phyloP scores from a whole-genome alignment of 2,888 invertebrate species.

The Hyposoter didymator region DNA sequence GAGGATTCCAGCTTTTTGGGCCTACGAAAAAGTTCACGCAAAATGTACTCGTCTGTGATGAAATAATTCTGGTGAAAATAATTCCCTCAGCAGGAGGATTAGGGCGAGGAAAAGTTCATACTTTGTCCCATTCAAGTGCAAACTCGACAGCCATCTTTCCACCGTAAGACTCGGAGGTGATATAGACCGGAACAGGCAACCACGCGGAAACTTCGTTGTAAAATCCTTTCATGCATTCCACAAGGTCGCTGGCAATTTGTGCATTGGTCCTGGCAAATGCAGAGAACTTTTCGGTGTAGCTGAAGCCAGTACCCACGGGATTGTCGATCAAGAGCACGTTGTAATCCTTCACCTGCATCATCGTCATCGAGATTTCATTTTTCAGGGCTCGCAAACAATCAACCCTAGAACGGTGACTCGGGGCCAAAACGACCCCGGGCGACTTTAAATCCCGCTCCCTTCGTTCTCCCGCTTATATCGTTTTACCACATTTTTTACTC shows the following conservation, averaged over 20 bases:
- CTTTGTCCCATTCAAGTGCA: constrained; percentile 86
- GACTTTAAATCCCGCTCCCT: too few relatives aligned
- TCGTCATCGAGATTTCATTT: background rate
- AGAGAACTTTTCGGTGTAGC: constrained; percentile 88
- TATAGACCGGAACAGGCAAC: constrained; percentile 90
- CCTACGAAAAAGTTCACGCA: constrained; percentile 83
- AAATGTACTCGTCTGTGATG: background rate
- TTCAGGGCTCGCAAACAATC: background rate
- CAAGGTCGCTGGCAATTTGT: constrained; percentile 91
- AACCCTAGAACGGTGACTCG: too few relatives aligned
- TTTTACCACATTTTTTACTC: too few relatives aligned
- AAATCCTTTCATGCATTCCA: constrained; percentile 90
- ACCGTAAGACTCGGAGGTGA: constrained; percentile 96
- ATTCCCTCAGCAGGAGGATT: background rate
- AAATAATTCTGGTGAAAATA: background rate
- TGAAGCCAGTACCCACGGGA: constrained; percentile 95
- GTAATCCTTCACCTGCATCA: constrained; percentile 88
- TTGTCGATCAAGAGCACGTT: constrained; percentile 96
- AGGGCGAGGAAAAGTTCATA: constrained; percentile 73
- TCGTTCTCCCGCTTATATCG: too few relatives aligned
- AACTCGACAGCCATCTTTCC: constrained; percentile 97
- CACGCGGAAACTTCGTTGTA: constrained; percentile 89
- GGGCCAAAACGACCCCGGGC: too few relatives aligned
- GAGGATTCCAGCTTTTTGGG: constrained; percentile 87
- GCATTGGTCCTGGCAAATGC: constrained; percentile 86